Evolutionary conservation across 2,888 invertebrate species (phyloP).

Genomic region (Sthenelais limicola): DNA sequence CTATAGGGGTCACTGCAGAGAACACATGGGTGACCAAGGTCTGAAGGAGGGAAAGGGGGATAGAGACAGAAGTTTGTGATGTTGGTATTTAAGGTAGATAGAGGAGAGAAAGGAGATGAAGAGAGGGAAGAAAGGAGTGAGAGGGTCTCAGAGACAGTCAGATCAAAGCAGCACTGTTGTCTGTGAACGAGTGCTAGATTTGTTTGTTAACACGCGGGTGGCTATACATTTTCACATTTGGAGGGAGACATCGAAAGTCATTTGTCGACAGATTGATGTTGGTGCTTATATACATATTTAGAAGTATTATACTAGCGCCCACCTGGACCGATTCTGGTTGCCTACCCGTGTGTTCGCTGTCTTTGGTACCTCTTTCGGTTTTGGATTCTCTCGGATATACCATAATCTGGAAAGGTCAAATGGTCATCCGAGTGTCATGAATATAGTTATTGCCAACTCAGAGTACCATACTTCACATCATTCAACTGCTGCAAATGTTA

Average conservation of each 20-base stretch:
- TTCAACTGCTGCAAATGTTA: no score
- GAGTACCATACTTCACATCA: conserved; percentile 6
- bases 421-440: conserved; percentile 22
- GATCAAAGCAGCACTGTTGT: conserved; percentile 19
- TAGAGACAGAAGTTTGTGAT: not conserved
- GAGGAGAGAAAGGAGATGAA: not conserved
- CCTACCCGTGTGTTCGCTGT: conserved; percentile 35
- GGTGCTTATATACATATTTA: conserved; percentile 29
- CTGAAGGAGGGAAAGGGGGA: not conserved
- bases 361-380: conserved; percentile 36
- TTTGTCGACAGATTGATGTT: not conserved
- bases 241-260: conserved; percentile 26
- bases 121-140: not conserved
- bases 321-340: conserved; percentile 31
- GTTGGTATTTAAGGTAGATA: not conserved
- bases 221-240: conserved; percentile 20
- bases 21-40: not conserved
- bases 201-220: conserved; percentile 13
- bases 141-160: no score
- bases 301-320: conserved; percentile 3
- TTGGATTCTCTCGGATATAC: conserved; percentile 41
- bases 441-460: not conserved
- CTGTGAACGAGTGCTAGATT: conserved; percentile 16
- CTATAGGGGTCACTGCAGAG: conserved; percentile 6
- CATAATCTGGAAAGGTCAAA: conserved; percentile 42